These are phyloP conservation scores for Colostygia pectinataria DNA, from an alignment of 2,888 invertebrate species.

Conservation along the genomic window DNA sequence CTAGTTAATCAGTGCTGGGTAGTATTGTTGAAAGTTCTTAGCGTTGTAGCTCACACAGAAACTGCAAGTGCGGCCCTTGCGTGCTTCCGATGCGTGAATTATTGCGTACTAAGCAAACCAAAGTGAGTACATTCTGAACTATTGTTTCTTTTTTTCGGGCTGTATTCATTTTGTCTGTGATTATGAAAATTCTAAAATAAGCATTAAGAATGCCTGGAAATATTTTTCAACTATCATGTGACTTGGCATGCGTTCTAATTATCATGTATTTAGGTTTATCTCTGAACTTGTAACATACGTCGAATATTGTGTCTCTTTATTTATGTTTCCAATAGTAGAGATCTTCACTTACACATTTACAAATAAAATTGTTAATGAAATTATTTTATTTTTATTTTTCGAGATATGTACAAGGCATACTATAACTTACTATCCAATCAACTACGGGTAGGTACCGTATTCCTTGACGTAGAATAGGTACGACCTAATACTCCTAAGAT, in stretches of 20 bases:
- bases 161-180: constrained; percentile 63
- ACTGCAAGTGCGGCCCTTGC: constrained; percentile 8
- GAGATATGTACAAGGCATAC: too few species aligned
- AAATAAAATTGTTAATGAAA: constrained; percentile 60
- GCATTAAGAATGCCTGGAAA: constrained; percentile 72
- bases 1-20: not conserved
- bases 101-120: constrained; percentile 38
- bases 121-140: constrained; percentile 57
- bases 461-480: too few species aligned
- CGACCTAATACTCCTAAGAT: too few species aligned
- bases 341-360: constrained; percentile 49
- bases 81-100: constrained; percentile 26
- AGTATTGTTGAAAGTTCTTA: not conserved
- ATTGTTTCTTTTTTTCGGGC: constrained; percentile 34
- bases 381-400: constrained; percentile 30
- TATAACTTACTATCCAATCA: too few species aligned
- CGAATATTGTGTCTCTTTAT: constrained; percentile 37
- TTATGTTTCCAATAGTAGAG: constrained; percentile 7
- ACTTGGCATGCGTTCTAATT: constrained; percentile 51
- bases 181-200: constrained; percentile 48
- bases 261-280: constrained; percentile 56
- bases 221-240: constrained; percentile 49
- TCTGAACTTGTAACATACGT: constrained; percentile 33
- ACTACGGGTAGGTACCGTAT: too few species aligned
- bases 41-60: not conserved